Conservation (phyloP, 2,888 invertebrate genomes). For the Eupeodes luniger region DNA sequence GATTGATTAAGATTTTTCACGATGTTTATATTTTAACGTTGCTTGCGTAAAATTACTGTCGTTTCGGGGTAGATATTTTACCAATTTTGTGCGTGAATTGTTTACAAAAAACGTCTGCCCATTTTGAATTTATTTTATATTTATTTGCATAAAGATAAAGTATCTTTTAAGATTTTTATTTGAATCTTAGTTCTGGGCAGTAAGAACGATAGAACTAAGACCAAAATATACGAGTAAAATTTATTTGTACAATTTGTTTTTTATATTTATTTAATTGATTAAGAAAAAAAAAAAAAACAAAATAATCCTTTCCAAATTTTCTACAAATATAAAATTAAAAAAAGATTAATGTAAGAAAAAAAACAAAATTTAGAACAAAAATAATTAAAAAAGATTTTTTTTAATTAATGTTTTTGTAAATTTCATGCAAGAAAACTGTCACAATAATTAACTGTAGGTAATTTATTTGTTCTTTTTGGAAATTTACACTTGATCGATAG, state of each 20-base stretch:
- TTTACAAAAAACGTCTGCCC: conserved; percentile 84
- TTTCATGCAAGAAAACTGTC: conserved; percentile 11
- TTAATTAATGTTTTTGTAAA: neutral
- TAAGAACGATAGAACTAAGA: conserved; percentile 83
- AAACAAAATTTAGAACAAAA: neutral
- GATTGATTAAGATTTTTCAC: neutral
- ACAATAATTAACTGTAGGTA: neutral
- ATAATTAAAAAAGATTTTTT: neutral
- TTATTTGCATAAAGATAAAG: neutral
- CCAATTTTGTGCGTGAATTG: conserved; percentile 84
- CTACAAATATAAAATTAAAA: conserved; percentile 12
- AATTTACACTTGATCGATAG: neutral
- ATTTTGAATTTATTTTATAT: conserved; percentile 67
- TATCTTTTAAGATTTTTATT: conserved; percentile 52
- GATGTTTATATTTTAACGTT: conserved; percentile 30
- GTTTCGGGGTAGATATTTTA: conserved; percentile 79
- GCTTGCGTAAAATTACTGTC: conserved; percentile 62
- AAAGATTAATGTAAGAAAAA: neutral
- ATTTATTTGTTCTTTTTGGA: neutral
- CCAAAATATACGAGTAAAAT: conserved; percentile 74
- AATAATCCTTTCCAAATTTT: conserved; percentile 18
- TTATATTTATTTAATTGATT: neutral
- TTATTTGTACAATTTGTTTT: neutral
- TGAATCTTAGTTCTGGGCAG: conserved; percentile 84
- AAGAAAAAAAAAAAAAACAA: conserved; percentile 1